Conservation (phyloP, 2,113 vertebrate species). For the Solea solea region DNA sequence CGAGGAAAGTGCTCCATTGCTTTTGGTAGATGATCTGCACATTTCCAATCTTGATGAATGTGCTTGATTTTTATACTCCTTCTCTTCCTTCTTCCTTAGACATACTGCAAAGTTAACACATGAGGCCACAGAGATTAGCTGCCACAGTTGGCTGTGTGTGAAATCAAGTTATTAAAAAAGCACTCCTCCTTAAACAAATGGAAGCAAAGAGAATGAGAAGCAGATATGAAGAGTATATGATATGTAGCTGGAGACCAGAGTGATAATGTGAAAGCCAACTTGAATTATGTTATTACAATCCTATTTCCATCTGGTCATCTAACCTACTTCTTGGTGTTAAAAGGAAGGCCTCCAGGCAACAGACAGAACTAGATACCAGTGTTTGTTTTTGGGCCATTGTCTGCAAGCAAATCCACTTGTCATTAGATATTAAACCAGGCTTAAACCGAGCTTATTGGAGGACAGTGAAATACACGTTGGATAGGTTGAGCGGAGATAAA, state of each 20-base stretch:
- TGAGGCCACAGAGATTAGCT: too few relatives aligned
- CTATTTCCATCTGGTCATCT: constrained; percentile 33
- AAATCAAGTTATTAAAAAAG: not conserved
- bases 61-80: not conserved
- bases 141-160: not conserved
- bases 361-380: constrained; percentile 36
- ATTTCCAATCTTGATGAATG: not conserved
- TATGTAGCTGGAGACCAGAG: not conserved
- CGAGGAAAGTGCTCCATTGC: not conserved
- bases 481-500: constrained; percentile 5
- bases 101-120: too few relatives aligned
- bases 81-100: too few relatives aligned
- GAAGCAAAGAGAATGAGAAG: constrained; percentile 7
- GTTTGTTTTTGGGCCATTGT: constrained; percentile 51
- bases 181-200: not conserved
- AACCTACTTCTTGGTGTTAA: constrained; percentile 38
- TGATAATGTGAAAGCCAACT: constrained; percentile 57
- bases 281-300: constrained; percentile 33
- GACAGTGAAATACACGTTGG: not conserved
- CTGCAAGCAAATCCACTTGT: constrained; percentile 22
- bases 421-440: constrained; percentile 15
- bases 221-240: not conserved
- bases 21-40: not conserved
- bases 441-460: not conserved
- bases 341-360: constrained; percentile 50